Conservation (phyloP, 2,888 invertebrate genomes). For the Ischnus inquisitorius region DNA sequence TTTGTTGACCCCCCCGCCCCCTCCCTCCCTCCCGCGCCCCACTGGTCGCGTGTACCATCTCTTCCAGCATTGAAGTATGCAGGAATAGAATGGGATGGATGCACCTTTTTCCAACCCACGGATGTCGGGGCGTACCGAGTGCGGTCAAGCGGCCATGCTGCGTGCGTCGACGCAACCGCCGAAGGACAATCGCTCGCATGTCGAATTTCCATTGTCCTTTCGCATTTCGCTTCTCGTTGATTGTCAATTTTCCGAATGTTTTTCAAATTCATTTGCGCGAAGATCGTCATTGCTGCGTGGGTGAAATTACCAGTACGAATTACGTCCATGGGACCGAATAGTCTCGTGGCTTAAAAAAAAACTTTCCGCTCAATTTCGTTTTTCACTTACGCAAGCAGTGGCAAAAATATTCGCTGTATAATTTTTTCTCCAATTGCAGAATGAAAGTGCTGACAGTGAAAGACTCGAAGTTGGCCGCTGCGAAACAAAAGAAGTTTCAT, state of each 20-base stretch:
- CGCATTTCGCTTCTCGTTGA: neutral
- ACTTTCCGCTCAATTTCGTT: neutral
- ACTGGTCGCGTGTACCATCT: neutral
- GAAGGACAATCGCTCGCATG: constrained; percentile 29
- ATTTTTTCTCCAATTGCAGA: neutral
- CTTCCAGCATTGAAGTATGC: constrained; percentile 27
- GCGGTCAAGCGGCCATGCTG: constrained; percentile 62
- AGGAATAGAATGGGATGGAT: constrained; percentile 28
- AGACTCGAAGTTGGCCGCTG: neutral
- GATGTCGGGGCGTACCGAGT: constrained; percentile 54
- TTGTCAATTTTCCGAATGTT: neutral
- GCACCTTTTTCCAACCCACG: constrained; percentile 22
- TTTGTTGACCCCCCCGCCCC: constrained; percentile 76
- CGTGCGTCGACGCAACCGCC: constrained; percentile 20
- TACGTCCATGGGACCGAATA: too few relatives aligned
- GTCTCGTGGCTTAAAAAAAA: too few relatives aligned
- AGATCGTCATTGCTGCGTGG: neutral
- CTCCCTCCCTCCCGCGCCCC: too few relatives aligned
- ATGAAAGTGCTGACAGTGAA: neutral
- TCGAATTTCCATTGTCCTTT: constrained; percentile 23
- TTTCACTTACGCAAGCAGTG: neutral
- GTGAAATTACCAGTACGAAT: too few relatives aligned
- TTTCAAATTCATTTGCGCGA: neutral
- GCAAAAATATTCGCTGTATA: neutral
- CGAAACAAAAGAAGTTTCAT: neutral